Evolutionary conservation across 2,113 vertebrate species (phyloP), one percentile per base, ranked within the genome.

Genomic region (Sebastes schlegelii): DNA sequence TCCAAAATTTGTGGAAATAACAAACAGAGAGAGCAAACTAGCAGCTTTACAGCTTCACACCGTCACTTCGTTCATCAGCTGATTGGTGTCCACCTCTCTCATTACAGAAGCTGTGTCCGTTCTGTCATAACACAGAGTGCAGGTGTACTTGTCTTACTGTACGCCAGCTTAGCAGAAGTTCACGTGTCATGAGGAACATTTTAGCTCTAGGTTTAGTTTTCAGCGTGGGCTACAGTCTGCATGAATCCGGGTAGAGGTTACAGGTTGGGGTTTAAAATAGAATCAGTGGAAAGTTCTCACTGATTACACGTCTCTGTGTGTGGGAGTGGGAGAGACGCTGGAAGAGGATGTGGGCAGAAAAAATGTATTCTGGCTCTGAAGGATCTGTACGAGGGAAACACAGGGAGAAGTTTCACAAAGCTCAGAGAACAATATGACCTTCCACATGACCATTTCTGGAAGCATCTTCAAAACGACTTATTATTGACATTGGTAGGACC

Each of bases 191-290:
- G 11, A 43, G 45, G 58, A 60, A 67, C 45, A 40, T 52, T 62
- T 80, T 34, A 51, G 58, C 46, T 6, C 1, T 16, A 49, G 69
- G 49, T 49, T 43, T 62, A 0, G 49, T 64, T 76, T 77, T 46
- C 62, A 68, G 54, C 16, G 45, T 57, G 61, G 26, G 26, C 26
- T 34, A 34, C 26, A 34, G 26, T 34, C 26, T 34, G 26, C 26
- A 21, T 68, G 80, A 54, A 21, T 48, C 40, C 16, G 43, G 23
- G 63, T n/a, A 16, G 26, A 61, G 63, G 43, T 61, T 40, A 80
- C 16, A 72, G 49, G 16, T 48, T 8, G 49, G 21, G 17, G 11
- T 14, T 46, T 55, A 48, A 79, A 71, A 71, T 23, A 81, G 67
- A 79, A 23, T 17, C 42, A 42, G 34, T 58, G 26, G 26, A 26